These are phyloP conservation scores for Actinemys pallida DNA, from an alignment of 2,113 vertebrate genomes.

Conservation along the genomic window DNA sequence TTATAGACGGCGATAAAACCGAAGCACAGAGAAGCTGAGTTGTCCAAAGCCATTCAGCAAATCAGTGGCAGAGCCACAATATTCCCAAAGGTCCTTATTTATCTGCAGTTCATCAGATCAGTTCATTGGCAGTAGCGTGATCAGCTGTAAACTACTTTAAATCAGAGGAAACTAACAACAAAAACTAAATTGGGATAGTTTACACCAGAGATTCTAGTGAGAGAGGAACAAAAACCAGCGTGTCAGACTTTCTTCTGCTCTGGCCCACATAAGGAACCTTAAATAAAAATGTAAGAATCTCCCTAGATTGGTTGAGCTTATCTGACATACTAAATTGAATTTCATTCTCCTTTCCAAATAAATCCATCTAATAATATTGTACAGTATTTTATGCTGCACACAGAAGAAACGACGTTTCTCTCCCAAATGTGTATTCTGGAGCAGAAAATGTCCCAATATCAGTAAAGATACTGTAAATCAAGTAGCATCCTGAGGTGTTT, in stretches of 20 bases:
- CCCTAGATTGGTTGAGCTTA: background rate
- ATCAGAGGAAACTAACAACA: constrained; percentile 1
- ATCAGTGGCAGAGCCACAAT: background rate
- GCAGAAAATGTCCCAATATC: background rate
- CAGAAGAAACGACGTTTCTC: background rate
- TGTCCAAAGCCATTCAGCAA: background rate
- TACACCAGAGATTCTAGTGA: background rate
- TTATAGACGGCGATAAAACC: background rate
- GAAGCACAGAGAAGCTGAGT: background rate
- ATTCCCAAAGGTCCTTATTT: background rate
- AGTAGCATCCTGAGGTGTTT: background rate
- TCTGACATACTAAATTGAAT: background rate
- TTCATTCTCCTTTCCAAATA: constrained; percentile 13
- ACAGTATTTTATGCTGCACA: accelerated
- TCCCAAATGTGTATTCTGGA: background rate
- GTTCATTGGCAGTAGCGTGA: background rate
- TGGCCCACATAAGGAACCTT: background rate
- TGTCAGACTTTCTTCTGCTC: background rate
- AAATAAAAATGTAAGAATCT: background rate
- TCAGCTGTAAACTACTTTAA: background rate
- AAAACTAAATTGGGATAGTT: background rate
- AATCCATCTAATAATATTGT: background rate
- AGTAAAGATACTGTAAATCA: background rate
- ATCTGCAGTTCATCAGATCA: background rate
- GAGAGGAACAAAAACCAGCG: background rate